phyloP scores from a whole-genome alignment of 2,113 vertebrate genomes.

The Scytalopus superciliaris region DNA sequence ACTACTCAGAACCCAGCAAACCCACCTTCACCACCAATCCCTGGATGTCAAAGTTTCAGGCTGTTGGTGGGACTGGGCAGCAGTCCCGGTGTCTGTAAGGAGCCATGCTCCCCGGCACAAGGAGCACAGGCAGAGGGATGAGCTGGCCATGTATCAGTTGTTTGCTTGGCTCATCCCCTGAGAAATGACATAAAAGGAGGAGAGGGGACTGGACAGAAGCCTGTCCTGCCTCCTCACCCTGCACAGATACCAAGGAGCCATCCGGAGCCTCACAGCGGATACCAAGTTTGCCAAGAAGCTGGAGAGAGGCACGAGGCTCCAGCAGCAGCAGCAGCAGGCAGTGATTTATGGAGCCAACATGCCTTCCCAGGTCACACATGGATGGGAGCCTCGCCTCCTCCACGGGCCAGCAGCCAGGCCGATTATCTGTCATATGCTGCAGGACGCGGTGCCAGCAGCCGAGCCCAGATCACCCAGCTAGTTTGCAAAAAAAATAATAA shows the following conservation, averaged over 20 bases:
- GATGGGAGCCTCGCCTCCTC: slow-evolving; percentile 4
- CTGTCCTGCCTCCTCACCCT: neutral
- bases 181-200: neutral
- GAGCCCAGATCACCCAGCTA: neutral
- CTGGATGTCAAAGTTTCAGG: neutral
- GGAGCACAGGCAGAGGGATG: neutral
- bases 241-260: neutral
- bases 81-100: neutral
- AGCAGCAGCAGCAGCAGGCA: neutral
- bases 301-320: neutral
- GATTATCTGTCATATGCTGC: slow-evolving; percentile 30
- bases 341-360: neutral
- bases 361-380: slow-evolving; percentile 24
- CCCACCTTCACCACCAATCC: neutral
- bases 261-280: accelerated
- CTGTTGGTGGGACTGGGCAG: neutral
- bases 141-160: neutral
- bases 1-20: neutral
- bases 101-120: accelerated
- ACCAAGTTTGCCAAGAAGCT: neutral
- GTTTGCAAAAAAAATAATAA: neutral
- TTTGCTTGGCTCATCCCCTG: neutral
- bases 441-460: neutral
- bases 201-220: neutral
- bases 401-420: neutral